Evolutionary conservation across 2,797 vertebrate species (phyloP).

Genomic region (Phylloscopus collybita): DNA sequence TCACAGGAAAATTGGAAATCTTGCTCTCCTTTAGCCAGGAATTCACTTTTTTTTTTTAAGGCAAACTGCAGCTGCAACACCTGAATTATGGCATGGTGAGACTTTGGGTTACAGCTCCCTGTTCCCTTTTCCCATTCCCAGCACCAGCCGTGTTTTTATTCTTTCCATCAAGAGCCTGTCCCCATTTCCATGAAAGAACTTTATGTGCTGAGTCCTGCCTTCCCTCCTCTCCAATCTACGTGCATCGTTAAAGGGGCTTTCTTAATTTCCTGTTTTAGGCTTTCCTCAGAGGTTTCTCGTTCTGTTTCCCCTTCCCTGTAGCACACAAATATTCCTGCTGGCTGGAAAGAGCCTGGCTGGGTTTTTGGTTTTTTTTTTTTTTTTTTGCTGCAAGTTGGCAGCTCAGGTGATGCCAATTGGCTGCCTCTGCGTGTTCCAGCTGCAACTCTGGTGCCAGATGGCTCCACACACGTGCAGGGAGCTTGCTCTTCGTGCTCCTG

Average conservation of each 20-base stretch:
- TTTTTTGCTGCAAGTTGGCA: constrained; percentile 50
- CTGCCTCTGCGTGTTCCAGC: constrained; percentile 32
- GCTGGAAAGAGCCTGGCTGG: constrained; percentile 1
- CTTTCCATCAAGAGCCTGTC: neutral
- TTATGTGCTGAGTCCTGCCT: neutral
- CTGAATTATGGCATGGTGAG: neutral
- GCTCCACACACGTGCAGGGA: neutral
- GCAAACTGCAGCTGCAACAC: constrained; percentile 60
- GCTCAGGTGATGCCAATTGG: constrained; percentile 69
- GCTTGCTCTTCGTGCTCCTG: constrained; percentile 16
- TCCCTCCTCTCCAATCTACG: neutral
- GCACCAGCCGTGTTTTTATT: neutral
- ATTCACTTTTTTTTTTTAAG: neutral
- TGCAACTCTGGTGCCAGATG: constrained; percentile 59
- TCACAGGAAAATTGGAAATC: constrained; percentile 54
- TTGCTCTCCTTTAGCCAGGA: neutral
- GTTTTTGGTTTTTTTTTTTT: neutral
- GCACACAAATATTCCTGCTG: constrained; percentile 27
- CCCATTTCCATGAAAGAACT: neutral
- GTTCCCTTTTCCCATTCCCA: neutral
- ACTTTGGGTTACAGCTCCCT: neutral
- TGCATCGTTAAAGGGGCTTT: neutral
- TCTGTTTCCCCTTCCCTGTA: neutral
- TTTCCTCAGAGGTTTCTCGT: neutral
- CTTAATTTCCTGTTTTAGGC: constrained; percentile 16